Base-by-base conservation (phyloP, 92 coral and sea anemone species). In the Porites lobata region DNA sequence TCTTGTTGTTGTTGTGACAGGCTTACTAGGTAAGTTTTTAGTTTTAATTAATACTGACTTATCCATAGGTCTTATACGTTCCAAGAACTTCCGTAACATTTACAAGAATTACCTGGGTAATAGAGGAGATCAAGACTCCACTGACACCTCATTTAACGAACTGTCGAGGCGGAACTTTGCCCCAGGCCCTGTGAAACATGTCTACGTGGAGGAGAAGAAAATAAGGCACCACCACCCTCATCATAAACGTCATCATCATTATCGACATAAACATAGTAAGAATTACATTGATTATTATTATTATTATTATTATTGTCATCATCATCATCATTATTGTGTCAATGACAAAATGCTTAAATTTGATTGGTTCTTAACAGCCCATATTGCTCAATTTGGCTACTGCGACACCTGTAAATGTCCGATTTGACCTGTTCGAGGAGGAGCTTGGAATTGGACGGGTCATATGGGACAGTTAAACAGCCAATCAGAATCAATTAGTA, bases 101-200 rank as follows among this genome's bases (percentile, higher is more conserved):
- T 90, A 90, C 83, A 65, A 79, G 72, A 85, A 79, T 66, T 85
- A 85, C 64, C 29, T 90, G 53, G 80, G 80, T 53, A 85, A 73
- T 24, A 43, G 21, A 51, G 74, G 59, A 1, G 69, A 71, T 7
- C 70, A 43, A 50, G 87, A 84, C 0, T 72, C 72, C 63, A 38
- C 80, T 73, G 87, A 84, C 80, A 62, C 64, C 0, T 15, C 80
- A 43, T 15, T 50, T 62, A 80, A 69, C 6, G 87, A 72, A 59
- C 69, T 84, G 62, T 65, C 87, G 26, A 62, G 87, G n/a, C 80
- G 87, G 24, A 22, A 63, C 58, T 51, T 50, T 6, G 58, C 80
- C 65, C 87, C 80, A 61, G 80, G 87, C 80, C 73, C 80, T 71
- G 87, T 84, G 65, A 72, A 79, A 19, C 67, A 84, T 50, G 87